These are phyloP conservation scores for Chymomyza costata DNA, from an alignment of 1,140 invertebrate genomes.

Conservation along the genomic window DNA sequence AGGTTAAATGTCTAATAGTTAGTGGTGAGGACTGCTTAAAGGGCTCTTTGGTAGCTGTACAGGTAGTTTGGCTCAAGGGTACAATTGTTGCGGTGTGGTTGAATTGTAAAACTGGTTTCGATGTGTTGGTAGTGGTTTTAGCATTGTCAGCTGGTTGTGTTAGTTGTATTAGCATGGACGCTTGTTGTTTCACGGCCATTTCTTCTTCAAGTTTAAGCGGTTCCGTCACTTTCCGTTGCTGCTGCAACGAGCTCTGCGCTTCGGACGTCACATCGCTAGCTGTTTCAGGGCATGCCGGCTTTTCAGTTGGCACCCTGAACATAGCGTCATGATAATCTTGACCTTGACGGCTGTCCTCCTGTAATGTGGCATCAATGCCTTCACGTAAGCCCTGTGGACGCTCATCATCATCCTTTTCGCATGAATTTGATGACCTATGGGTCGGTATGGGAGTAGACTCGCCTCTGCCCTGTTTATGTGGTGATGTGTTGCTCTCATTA, in stretches of 20 bases:
- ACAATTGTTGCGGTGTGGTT: neutral
- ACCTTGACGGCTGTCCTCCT: constrained; percentile 38
- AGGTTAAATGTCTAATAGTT: neutral
- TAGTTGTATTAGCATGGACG: neutral
- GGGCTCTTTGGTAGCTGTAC: too few species aligned
- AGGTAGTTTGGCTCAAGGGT: too few species aligned
- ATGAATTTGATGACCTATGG: constrained; percentile 81
- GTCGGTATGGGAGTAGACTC: constrained; percentile 80
- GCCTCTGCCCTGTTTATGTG: constrained; percentile 78
- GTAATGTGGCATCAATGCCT: constrained; percentile 35
- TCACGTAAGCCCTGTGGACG: constrained; percentile 29
- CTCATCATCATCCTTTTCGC: constrained; percentile 76
- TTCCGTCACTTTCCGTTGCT: too few species aligned
- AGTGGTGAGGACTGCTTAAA: constrained; percentile 21
- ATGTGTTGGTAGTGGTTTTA: constrained; percentile 19
- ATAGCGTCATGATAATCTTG: constrained; percentile 39
- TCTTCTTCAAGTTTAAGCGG: too few species aligned
- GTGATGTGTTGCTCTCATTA: constrained; percentile 84
- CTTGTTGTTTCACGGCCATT: neutral
- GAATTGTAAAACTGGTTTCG: too few species aligned
- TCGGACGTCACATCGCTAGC: neutral
- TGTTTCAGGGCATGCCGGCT: neutral
- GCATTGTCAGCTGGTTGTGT: constrained; percentile 25
- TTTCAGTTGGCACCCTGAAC: constrained; percentile 12
- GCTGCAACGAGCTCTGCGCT: neutral